These are phyloP conservation scores for Autographa gamma DNA, from an alignment of 2,888 invertebrate species.

Conservation along the genomic window DNA sequence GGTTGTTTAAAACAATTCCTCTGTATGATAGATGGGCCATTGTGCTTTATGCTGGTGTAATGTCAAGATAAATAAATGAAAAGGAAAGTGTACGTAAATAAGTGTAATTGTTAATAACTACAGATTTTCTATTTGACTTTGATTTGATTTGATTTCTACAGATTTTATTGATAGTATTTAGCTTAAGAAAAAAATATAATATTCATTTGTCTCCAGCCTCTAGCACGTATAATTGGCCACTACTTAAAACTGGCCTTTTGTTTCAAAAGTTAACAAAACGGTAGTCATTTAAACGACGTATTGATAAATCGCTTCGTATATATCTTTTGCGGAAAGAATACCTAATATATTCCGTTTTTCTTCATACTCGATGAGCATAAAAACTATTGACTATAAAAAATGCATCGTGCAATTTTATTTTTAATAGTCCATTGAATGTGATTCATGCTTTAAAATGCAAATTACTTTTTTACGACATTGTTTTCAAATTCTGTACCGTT, in stretches of 20 bases:
- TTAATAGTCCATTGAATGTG: constrained; percentile 33
- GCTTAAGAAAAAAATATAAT: too few species aligned
- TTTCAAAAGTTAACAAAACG: constrained; percentile 14
- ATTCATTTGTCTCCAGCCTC: not conserved
- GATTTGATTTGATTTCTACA: too few species aligned
- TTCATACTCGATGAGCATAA: constrained; percentile 13
- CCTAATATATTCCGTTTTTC: constrained; percentile 1
- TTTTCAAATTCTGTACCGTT: constrained; percentile 25
- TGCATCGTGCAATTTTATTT: constrained; percentile 26
- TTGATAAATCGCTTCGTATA: constrained; percentile 28
- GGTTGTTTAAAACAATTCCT: constrained; percentile 4
- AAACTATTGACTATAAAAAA: constrained; percentile 25
- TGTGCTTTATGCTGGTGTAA: not conserved
- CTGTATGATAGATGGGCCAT: not conserved
- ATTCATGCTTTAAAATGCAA: constrained; percentile 24
- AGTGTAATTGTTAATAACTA: not conserved
- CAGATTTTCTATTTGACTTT: too few species aligned
- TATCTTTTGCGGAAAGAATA: constrained; percentile 37
- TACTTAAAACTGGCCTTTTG: not conserved
- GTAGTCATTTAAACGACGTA: constrained; percentile 18
- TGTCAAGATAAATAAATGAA: not conserved
- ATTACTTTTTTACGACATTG: constrained; percentile 24
- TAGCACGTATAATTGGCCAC: not conserved
- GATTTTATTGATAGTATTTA: too few species aligned
- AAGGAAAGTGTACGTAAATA: not conserved